Base-by-base conservation (phyloP, 2,888 invertebrate species). In the Dysmachus trigonus region DNA sequence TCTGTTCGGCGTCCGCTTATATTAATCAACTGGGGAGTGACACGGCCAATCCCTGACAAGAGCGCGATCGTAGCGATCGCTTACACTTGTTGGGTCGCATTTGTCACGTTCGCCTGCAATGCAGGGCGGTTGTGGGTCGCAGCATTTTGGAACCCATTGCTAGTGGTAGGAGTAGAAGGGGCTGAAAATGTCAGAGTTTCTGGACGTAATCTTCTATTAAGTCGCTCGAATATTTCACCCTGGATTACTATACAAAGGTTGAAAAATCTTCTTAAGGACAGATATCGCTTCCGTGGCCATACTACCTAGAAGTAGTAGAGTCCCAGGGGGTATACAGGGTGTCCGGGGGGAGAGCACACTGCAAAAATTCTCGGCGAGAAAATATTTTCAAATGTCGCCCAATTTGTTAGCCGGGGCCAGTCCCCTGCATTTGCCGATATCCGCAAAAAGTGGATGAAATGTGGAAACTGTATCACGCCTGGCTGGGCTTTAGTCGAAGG, bases 361-460 rank as follows among this genome's bases (percentile, higher is more conserved):
- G 82, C 31, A 82, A 82, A 82, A 71, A 33, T 62, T 71, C 62
- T 27, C 82, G 71, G 35, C 82, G 71, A 71, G 53, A 82, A 62
- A 82, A 82, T 82, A 82, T 82, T 82, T 82, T 82, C 71, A 82
- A 82, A 82, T 82, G 82, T 82, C 82, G 82, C 71, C 82, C 82
- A 82, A 82, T 82, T 82, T 82, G 82, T 82, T 82, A 82, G 82
- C 35, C 10, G 30, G 35, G 35, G 30, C 62, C 62, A 41, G 82
- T 82, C 82, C 10, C 62, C 35, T 62, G 82, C 62, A 82, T 82
- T 82, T 82, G 82, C 82, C 82, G 82, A 82, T 82, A 82, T 82
- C 82, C 82, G 35, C 82, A 82, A 82, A 82, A 82, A 82, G 62
- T 82, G 82, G 82, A 82, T 82, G 82, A 82, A 82, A 82, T 82